Evolutionary conservation across 2,113 vertebrate species (phyloP).

Genomic region (Zootoca vivipara): DNA sequence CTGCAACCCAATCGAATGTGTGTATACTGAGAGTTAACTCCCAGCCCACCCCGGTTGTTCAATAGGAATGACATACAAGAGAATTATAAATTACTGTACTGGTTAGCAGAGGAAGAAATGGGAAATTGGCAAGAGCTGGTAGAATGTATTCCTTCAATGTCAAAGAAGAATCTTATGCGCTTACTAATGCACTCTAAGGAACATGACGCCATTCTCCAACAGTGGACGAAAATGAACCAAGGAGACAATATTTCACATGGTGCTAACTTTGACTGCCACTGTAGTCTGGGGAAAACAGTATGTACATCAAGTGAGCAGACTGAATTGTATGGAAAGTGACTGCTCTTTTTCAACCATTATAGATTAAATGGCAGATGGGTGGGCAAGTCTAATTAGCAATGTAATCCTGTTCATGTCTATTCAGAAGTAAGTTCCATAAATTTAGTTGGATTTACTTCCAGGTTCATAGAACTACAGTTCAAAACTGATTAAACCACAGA

Average conservation of each 20-base stretch:
- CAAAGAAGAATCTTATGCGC: slow-evolving; percentile 1
- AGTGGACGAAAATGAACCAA: background rate
- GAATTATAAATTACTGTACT: background rate
- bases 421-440: no score
- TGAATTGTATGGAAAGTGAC: background rate
- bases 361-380: background rate
- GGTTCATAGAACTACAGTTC: no score
- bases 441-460: no score
- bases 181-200: background rate
- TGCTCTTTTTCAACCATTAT: background rate
- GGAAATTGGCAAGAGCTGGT: slow-evolving; percentile 3
- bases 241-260: background rate
- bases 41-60: background rate
- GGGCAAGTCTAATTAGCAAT: no score
- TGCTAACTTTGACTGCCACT: background rate
- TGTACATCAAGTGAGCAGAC: background rate
- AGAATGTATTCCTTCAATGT: slow-evolving; percentile 23
- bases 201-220: background rate
- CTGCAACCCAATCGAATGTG: background rate
- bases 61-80: background rate
- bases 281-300: background rate
- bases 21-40: background rate
- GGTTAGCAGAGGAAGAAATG: background rate
- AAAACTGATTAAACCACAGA: background rate
- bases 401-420: no score